Base-by-base conservation (phyloP, 1,140 invertebrate genomes). In the Gyrodactylus bullatarudis region DNA sequence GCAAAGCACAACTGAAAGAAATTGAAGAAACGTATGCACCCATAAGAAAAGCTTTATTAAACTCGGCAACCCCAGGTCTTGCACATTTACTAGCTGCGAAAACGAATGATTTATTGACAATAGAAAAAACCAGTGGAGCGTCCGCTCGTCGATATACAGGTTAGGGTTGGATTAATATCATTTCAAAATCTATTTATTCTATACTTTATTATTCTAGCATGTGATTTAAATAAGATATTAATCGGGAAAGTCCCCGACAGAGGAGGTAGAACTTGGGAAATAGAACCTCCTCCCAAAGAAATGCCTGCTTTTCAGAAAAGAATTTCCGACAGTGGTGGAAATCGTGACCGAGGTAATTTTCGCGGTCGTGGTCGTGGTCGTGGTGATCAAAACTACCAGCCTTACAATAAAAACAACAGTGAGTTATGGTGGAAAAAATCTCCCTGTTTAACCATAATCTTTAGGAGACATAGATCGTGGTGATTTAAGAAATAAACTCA, bases 291-390 rank as follows among this genome's bases (percentile, higher is more conserved):
- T 0, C 89, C 90, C 1, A 89, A 89, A 19, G 91, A 94, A 83
- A 93, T 94, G 89, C 91, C 91, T 16, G 86, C 87, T 0, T 94
- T 89, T 87, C 85, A 87, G 77, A 87, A 89, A 76, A 80, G 85
- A 75, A 20, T 16, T 24, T 1, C 23, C n/a, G 34, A 54, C 34
- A 54, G 34, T 8, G 34, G 34, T 16, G 34, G 8, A 8, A 16
- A 16, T 54, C 34, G 34, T 54, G n/a, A n/a, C n/a, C n/a, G n/a
- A n/a, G n/a, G n/a, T n/a, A n/a, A n/a, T n/a, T n/a, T n/a, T n/a
- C n/a, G n/a, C n/a, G n/a, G n/a, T n/a, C n/a, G n/a, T n/a, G n/a
- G n/a, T n/a, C n/a, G n/a, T n/a, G n/a, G n/a, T n/a, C n/a, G n/a
- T n/a, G n/a, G n/a, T n/a, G n/a, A n/a, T n/a, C n/a, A n/a, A n/a